Base-by-base conservation (phyloP, 2,113 vertebrate species). In the Rhinoderma darwinii region DNA sequence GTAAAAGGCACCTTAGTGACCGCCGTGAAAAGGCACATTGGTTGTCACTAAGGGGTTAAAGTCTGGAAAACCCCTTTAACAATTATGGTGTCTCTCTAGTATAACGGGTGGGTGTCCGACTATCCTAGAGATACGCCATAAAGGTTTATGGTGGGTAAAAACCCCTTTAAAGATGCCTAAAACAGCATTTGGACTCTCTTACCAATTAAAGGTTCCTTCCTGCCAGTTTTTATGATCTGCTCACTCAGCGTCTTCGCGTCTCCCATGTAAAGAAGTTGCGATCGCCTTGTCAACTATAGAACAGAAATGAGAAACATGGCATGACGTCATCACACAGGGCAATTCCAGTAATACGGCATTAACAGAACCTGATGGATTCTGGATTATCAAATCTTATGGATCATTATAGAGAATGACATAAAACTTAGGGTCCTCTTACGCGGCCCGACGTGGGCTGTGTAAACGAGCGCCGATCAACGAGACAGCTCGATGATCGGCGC, bases 201-300 rank as follows among this genome's bases (percentile, higher is more conserved):
- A 77, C 74, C 74, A 18, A 77, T 32, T 30, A 77, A 32, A 30
- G 74, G 8, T 51, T 77, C 74, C 44, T 51, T 77, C 32, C 32
- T 77, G 43, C 43, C 43, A 0, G 15, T 11, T 10, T 47, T n/a
- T 50, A 8, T 32, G 74, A 77, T 77, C 47, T 77, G 44, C 5
- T 77, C 74, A 0, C 32, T 32, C 74, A 77, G 74, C 27, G 74
- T 77, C 47, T 77, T 77, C 1, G 27, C 15, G 1, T 50, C 18
- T 51, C 17, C 74, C 44, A 50, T 10, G 20, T 30, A 77, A 32
- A 44, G 18, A n/a, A 32, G 6, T 44, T 77, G 74, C 4, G 27
- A 32, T 30, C 43, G 44, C 47, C 22, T 50, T 18, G 32, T 8
- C 15, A 2, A 5, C 74, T 77, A 20, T 77, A 51, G 17, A 75